Conservation (phyloP, 1,140 invertebrate species). For the Diplogasteroides magnus region DNA sequence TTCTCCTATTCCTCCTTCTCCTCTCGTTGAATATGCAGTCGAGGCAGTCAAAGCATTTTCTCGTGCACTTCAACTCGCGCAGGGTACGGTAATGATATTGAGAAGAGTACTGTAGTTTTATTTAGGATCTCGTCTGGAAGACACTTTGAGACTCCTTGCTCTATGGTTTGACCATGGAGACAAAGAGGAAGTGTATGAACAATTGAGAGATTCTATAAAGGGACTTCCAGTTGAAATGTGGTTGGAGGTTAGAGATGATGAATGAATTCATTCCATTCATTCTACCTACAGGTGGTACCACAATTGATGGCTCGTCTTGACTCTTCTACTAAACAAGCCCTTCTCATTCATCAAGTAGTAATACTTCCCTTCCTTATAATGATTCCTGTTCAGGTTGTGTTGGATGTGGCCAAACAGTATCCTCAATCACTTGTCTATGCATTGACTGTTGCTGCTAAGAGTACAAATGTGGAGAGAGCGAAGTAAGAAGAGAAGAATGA, state of each 20-base stretch:
- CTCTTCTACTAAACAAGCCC: conserved; percentile 77
- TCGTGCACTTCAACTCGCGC: background rate
- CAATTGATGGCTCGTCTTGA: conserved; percentile 97
- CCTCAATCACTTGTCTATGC: conserved; percentile 87
- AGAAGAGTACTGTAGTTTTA: conserved; percentile 26
- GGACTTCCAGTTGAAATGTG: conserved; percentile 94
- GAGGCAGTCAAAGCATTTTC: background rate
- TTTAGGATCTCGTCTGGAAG: conserved; percentile 82
- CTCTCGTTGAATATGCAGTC: background rate
- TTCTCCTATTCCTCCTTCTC: conserved; percentile 6
- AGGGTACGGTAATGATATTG: background rate
- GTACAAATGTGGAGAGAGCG: conserved; percentile 67
- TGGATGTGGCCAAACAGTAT: conserved; percentile 50
- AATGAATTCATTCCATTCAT: background rate
- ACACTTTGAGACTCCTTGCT: conserved; percentile 75
- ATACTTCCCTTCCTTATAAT: background rate
- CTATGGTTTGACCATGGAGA: conserved; percentile 85
- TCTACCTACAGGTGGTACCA: conserved; percentile 71
- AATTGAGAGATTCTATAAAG: conserved; percentile 81
- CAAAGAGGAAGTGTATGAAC: conserved; percentile 83
- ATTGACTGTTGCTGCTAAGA: conserved; percentile 92
- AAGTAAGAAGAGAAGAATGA: background rate
- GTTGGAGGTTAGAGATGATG: conserved; percentile 69
- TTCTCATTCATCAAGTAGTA: conserved; percentile 83
- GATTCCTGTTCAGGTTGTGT: conserved; percentile 62